These are phyloP conservation scores for Torymus aiolomorphi DNA, from an alignment of 2,888 invertebrate species.

Conservation along the genomic window DNA sequence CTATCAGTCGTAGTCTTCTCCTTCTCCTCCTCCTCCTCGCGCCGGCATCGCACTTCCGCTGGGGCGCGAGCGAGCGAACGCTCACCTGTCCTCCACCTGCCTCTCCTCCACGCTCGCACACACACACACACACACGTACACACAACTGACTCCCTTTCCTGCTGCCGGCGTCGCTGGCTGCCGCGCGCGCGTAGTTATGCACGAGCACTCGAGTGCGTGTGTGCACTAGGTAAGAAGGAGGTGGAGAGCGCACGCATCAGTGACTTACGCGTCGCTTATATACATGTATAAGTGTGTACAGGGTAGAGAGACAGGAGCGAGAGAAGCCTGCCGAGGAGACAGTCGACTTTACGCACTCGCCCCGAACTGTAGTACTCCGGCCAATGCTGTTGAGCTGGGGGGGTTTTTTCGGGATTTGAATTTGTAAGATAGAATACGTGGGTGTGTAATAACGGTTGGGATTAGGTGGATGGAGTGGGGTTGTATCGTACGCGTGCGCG, in stretches of 20 bases:
- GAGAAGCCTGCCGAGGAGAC: neutral
- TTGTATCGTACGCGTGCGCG: too few relatives aligned
- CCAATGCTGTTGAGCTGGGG: too few relatives aligned
- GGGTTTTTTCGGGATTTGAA: too few relatives aligned
- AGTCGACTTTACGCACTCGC: slow-evolving; percentile 25
- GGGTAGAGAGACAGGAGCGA: too few relatives aligned
- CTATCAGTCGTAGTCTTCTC: too few relatives aligned
- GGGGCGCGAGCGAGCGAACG: slow-evolving; percentile 61
- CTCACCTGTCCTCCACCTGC: slow-evolving; percentile 69
- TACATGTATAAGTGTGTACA: too few relatives aligned
- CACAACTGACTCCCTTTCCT: neutral
- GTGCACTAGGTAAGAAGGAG: neutral
- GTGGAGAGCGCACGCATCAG: neutral
- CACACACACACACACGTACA: slow-evolving; percentile 24
- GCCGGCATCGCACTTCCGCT: slow-evolving; percentile 29
- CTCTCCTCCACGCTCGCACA: slow-evolving; percentile 54
- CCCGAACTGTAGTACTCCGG: neutral
- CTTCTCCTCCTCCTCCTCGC: too few relatives aligned
- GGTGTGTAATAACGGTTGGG: too few relatives aligned
- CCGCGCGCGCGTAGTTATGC: neutral
- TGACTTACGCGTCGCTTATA: too few relatives aligned
- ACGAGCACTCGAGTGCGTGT: neutral
- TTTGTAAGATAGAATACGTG: too few relatives aligned
- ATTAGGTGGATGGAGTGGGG: too few relatives aligned
- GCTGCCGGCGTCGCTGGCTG: neutral